Percentiles rank a stretch among this genome's conserved stretches.
Evolutionary conservation across 2,113 vertebrate species (phyloP).

Genomic region (Microtus ochrogaster): DNA sequence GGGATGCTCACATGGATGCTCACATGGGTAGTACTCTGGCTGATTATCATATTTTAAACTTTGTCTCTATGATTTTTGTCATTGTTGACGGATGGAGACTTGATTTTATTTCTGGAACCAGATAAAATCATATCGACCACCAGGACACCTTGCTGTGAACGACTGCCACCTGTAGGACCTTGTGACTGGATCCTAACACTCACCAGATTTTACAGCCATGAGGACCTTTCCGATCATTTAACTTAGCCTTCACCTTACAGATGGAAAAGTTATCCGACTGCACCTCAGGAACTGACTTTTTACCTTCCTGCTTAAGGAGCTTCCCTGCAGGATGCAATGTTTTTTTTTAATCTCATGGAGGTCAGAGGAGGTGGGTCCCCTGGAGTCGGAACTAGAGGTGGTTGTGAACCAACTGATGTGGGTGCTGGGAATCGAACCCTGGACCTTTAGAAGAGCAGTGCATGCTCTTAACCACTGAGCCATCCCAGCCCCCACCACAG

Average conservation of each 20-base stretch:
- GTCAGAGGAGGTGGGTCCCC: background rate
- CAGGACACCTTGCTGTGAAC: background rate
- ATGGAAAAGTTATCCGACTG: background rate
- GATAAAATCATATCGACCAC: background rate
- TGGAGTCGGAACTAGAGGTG: background rate
- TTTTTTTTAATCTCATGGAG: background rate
- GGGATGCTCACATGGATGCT: no score
- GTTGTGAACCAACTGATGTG: background rate
- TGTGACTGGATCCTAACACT: background rate
- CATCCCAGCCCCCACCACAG: no score
- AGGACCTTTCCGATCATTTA: background rate
- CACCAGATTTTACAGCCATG: background rate
- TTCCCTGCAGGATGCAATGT: background rate
- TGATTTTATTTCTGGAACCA: conserved; percentile 42
- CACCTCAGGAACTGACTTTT: background rate
- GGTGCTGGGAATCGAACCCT: background rate
- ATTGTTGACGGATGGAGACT: background rate
- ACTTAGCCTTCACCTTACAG: background rate
- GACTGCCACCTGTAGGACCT: background rate
- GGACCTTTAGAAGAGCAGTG: background rate
- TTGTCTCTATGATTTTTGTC: background rate
- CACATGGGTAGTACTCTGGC: background rate
- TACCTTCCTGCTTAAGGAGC: background rate
- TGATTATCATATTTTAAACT: background rate
- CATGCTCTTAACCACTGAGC: background rate